A percentile compares a stretch with the other conserved stretches of the same genome.
Evolutionary conservation across 2,888 invertebrate genomes (phyloP).

Genomic region (Scelioninae gen. 1): DNA sequence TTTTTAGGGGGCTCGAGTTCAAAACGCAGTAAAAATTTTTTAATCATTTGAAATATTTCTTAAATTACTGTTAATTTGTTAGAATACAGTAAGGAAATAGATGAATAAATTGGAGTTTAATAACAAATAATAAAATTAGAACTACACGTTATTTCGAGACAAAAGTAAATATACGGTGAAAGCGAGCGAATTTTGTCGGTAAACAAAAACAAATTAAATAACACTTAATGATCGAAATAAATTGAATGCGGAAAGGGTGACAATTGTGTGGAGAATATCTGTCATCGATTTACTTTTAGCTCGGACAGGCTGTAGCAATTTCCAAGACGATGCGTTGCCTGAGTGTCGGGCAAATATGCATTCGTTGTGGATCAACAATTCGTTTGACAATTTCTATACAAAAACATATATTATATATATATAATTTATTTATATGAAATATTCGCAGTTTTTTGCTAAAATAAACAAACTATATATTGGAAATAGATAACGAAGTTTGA

Average conservation of each 20-base stretch:
- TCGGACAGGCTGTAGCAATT: conserved; percentile 53
- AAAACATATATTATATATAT: conserved; percentile 13
- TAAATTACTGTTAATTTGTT: no score
- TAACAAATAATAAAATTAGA: no score
- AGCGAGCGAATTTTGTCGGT: not conserved
- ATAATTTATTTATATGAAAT: not conserved
- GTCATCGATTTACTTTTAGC: conserved; percentile 56
- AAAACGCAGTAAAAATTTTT: no score
- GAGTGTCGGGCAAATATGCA: conserved; percentile 65
- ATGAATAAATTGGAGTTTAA: no score
- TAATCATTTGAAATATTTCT: no score
- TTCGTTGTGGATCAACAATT: conserved; percentile 59
- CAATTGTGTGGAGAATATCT: conserved; percentile 30
- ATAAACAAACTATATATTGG: no score
- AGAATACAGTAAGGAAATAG: no score
- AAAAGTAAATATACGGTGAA: no score
- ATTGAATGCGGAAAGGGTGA: conserved; percentile 31
- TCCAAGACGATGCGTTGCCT: conserved; percentile 56
- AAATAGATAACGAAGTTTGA: no score
- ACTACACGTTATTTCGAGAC: no score
- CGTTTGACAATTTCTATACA: conserved; percentile 27
- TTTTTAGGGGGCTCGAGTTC: no score
- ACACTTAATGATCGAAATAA: conserved; percentile 25
- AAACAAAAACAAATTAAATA: conserved; percentile 36
- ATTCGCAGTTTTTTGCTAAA: no score